Base-by-base conservation (phyloP, 2,113 vertebrate species). In the Scomber colias region DNA sequence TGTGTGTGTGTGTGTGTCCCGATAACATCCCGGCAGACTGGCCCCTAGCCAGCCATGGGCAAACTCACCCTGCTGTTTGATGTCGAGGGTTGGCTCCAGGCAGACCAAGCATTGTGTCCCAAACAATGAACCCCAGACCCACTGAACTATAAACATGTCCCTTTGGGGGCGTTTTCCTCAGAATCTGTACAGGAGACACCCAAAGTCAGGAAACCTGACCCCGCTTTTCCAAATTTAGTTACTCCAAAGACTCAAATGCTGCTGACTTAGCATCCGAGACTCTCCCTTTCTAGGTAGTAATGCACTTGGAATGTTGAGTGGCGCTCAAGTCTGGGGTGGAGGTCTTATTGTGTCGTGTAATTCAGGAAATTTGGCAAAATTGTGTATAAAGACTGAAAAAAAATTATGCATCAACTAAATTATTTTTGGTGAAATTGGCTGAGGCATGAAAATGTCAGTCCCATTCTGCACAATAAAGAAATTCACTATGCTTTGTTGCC, bases 61-160 rank as follows among this genome's bases (percentile, higher is more conserved):
- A 94, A 90, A 90, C 75, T 91, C 85, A 89, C 83, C 86, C 88
- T 89, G 89, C 19, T 40, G 88, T 95, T 94, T 95, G 94, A 95
- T 94, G 93, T 91, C 17, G 64, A 85, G 85, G 83, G 81, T 94
- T 88, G 95, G 95, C 95, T 96, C 95, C 95, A 95, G 93, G 75
- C 93, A 92, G 94, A 95, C 95, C 94, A 93, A 90, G 91, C 93
- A 96, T 96, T 96, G 95, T 96, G 88, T 95, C 91, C 88, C 82
- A 94, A 95, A 96, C 95, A 96, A 96, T 96, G 93, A 89, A 89
- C 90, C 89, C 92, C 93, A 95, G 94, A 94, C 94, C 91, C 90
- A 92, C 90, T 93, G 87, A 93, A 94, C 92, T 93, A 92, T 93
- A 94, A 94, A 95, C 93, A 94, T 92, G 88, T 93, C 87, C 93